Base-by-base conservation (phyloP, 2,113 vertebrate species). In the Perca schrenkii region DNA sequence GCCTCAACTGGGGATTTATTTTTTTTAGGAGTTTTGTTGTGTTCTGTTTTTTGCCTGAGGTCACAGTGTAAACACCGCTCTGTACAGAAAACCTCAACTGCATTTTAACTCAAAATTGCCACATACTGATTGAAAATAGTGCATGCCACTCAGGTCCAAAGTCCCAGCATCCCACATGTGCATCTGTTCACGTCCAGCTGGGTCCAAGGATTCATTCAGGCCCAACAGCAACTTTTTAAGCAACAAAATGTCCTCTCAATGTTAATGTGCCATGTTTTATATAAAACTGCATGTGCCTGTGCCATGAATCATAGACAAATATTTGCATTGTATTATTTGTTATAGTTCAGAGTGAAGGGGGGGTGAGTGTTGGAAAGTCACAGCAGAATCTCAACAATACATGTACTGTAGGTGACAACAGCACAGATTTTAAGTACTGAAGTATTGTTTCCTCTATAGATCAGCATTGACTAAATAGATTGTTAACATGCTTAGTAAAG, bases 151-250 rank as follows among this genome's bases (percentile, higher is more conserved):
- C 58, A 77, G 81, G 86, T 77, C 84, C 57, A 87, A 74, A 86
- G 83, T 85, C 86, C 85, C 90, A 87, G 71, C 34, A 60, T 87
- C 84, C 80, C 82, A 56, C 28, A 83, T 77, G 87, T 87, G 36
- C 86, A 84, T 86, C 86, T 91, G 86, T 74, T 84, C 74, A 50
- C 2, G 10, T 88, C 64, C 79, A 89, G 81, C 62, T 66, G 61
- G 80, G 74, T 79, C 61, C 73, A 80, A 70, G 40, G 40, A 85
- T 73, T 86, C 77, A 83, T 47, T 52, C 14, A 56, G 28, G 50
- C 68, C 46, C 71, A 65, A 63, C 14, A 58, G 60, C 21, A 75
- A 70, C 53, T 77, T 25, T 40, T 62, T 54, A 25, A 54, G 34
- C 69, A 83, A 53, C 70, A 58, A 36, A 77, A 66, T 74, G 68